Percentiles rank a stretch among this genome's conserved stretches.
These are phyloP conservation scores for Chionoecetes opilio DNA, from an alignment of 1,140 invertebrate species.

Conservation along the genomic window DNA sequence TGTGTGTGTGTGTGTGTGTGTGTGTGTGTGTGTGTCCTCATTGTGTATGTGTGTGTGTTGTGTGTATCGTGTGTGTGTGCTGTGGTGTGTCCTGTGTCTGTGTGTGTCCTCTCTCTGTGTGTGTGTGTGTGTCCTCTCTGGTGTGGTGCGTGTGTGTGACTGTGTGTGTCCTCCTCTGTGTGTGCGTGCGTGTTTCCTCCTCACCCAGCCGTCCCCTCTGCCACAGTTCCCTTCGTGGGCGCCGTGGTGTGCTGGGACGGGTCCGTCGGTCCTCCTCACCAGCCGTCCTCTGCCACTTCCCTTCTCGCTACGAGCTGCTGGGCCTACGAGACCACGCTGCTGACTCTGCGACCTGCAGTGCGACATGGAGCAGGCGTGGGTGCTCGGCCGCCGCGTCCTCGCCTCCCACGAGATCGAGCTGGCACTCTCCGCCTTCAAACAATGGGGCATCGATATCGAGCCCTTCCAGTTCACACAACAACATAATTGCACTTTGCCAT, in stretches of 20 bases:
- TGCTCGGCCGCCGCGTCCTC: slow-evolving; percentile 32
- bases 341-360: no score
- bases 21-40: no score
- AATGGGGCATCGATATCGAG: slow-evolving; percentile 2
- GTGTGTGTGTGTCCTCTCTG: background rate
- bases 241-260: slow-evolving; percentile 60
- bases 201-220: background rate
- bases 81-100: no score
- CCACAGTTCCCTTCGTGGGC: slow-evolving; percentile 58
- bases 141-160: background rate
- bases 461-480: background rate
- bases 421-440: slow-evolving; percentile 1
- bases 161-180: background rate
- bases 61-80: no score
- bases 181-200: no score
- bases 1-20: background rate
- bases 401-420: background rate
- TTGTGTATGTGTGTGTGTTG: background rate
- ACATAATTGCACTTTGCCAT: background rate
- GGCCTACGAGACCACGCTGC: background rate
- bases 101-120: no score
- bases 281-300: slow-evolving; percentile 43
- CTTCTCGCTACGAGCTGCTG: no score
- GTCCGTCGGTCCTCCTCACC: slow-evolving; percentile 48
- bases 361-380: slow-evolving; percentile 61